Conservation (phyloP, 2,888 invertebrate species). For the Hydroisotoma schaefferi region DNA sequence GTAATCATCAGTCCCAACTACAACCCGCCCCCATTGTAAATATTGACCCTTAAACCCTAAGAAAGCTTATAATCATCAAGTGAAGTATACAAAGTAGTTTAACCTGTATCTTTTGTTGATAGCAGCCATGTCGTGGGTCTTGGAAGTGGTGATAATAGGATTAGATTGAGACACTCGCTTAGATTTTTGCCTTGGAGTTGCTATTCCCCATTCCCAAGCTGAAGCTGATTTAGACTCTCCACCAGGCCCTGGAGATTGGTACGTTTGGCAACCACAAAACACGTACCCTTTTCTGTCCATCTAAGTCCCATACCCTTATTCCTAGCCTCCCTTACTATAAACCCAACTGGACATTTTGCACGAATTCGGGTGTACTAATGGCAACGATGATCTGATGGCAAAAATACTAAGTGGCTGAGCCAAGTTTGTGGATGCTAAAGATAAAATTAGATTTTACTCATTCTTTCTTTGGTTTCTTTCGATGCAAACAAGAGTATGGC, state of each 20-base stretch:
- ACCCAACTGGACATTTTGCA: background rate
- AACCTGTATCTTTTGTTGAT: conserved; percentile 45
- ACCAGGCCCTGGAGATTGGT: conserved; percentile 75
- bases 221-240: conserved; percentile 61
- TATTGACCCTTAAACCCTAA: too few species aligned
- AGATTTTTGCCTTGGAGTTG: conserved; percentile 35
- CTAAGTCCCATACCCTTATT: conserved; percentile 34
- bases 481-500: too few species aligned
- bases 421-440: too few species aligned
- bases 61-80: too few species aligned
- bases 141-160: conserved; percentile 33
- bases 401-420: too few species aligned
- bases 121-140: conserved; percentile 34
- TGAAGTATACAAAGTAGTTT: too few species aligned
- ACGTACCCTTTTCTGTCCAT: conserved; percentile 55
- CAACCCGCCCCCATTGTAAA: too few species aligned
- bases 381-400: too few species aligned
- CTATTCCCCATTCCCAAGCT: conserved; percentile 44
- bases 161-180: conserved; percentile 42
- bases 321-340: background rate
- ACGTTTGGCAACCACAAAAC: conserved; percentile 61
- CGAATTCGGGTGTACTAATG: too few species aligned
- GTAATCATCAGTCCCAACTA: too few species aligned
- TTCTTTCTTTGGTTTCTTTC: too few species aligned
- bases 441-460: too few species aligned